Percentiles rank a stretch among this genome's conserved stretches.
These are phyloP conservation scores for Coccyzus lansbergi DNA, from an alignment of 2,797 vertebrate genomes.

Conservation along the genomic window DNA sequence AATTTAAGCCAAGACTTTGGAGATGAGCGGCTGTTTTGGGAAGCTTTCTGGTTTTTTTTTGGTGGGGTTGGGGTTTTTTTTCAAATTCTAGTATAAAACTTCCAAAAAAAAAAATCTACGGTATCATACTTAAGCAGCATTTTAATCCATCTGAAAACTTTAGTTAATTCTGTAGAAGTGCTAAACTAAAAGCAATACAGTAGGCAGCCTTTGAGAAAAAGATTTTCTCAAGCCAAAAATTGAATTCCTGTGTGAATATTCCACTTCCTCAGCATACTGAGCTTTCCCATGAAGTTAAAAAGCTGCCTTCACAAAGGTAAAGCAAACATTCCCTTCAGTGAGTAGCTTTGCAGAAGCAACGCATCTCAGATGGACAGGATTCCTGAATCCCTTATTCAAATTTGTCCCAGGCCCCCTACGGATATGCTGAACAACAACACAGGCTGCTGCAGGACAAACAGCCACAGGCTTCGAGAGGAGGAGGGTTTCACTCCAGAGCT, in stretches of 20 bases:
- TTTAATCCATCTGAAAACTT: neutral
- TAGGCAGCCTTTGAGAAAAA: neutral
- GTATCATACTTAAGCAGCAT: neutral
- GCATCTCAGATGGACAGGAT: neutral
- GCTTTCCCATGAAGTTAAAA: neutral
- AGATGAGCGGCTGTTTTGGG: no score
- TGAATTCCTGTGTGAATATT: neutral
- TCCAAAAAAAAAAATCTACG: neutral
- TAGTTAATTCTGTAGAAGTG: neutral
- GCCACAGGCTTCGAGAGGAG: rapidly evolving
- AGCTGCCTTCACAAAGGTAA: neutral
- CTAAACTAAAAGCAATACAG: neutral
- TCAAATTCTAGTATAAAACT: neutral
- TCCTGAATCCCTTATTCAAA: neutral
- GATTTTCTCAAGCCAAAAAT: neutral
- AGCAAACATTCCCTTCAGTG: neutral
- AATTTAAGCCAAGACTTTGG: neutral
- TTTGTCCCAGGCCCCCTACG: neutral
- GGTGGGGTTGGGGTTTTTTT: neutral
- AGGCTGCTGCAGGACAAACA: neutral
- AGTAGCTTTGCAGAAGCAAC: rapidly evolving
- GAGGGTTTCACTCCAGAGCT: neutral
- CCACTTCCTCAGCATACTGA: neutral
- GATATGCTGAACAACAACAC: neutral
- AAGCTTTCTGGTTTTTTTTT: neutral